These are phyloP conservation scores for Apogon hyalosoma DNA, from an alignment of 2,797 vertebrate species.

Conservation along the genomic window DNA sequence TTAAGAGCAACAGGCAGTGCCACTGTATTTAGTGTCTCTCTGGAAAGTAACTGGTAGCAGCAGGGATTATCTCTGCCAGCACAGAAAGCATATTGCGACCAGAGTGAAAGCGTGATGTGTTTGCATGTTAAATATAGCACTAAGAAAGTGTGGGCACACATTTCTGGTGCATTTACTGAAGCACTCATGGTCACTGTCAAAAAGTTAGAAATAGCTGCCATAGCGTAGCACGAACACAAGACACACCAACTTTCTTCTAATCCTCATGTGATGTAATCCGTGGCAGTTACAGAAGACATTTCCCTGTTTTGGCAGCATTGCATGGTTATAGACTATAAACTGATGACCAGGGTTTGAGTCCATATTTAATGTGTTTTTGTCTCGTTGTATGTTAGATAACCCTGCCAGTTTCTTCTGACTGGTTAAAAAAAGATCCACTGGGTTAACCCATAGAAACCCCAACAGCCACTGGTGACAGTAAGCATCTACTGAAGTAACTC, in stretches of 20 bases:
- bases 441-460: too few relatives aligned
- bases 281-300: neutral
- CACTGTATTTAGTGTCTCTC: constrained; percentile 42
- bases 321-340: constrained; percentile 11
- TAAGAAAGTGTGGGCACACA: constrained; percentile 35
- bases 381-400: neutral
- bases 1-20: constrained; percentile 42
- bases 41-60: constrained; percentile 45
- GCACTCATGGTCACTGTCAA: constrained; percentile 37
- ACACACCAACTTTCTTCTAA: constrained; percentile 17
- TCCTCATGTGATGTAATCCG: constrained; percentile 38
- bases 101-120: constrained; percentile 37
- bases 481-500: too few relatives aligned
- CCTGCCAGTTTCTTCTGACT: neutral
- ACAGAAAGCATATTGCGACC: too few relatives aligned
- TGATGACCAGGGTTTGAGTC: constrained; percentile 25
- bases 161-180: constrained; percentile 29
- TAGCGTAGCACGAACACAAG: constrained; percentile 24
- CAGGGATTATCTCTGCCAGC: constrained; percentile 34
- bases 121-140: constrained; percentile 42
- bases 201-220: constrained; percentile 27
- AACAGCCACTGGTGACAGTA: too few relatives aligned
- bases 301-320: constrained; percentile 22
- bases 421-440: too few relatives aligned
- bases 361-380: constrained; percentile 7